These are phyloP conservation scores for Lycaon pictus DNA, from an alignment of 2,113 vertebrate species.

Conservation along the genomic window DNA sequence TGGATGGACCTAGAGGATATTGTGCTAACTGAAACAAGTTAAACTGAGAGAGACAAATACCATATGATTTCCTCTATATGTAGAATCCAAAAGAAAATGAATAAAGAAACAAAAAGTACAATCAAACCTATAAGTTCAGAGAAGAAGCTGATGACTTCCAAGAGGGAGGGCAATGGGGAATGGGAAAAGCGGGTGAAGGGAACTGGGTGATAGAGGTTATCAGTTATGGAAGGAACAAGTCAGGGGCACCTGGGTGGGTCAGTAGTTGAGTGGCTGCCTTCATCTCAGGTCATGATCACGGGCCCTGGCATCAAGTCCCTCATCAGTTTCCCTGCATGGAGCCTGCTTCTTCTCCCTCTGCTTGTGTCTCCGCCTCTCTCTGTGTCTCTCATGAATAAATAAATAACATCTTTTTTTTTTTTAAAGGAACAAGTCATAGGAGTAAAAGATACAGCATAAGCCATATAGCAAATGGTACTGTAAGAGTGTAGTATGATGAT, in stretches of 20 bases:
- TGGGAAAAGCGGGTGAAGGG: neutral
- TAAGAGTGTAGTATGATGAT: neutral
- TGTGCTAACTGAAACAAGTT: neutral
- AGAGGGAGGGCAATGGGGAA: neutral
- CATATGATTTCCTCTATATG: neutral
- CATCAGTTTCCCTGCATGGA: too few species aligned
- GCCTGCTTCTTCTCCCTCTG: too few species aligned
- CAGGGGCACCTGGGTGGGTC: too few species aligned
- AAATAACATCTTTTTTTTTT: too few species aligned
- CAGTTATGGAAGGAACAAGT: neutral
- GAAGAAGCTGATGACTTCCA: neutral
- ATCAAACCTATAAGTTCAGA: neutral
- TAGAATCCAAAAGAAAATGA: neutral
- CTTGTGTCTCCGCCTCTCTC: too few species aligned
- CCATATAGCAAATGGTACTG: neutral
- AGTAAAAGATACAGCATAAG: neutral
- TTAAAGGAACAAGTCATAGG: too few species aligned
- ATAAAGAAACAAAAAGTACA: neutral
- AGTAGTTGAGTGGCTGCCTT: too few species aligned
- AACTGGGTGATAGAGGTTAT: neutral
- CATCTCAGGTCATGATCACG: too few species aligned
- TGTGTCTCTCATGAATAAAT: too few species aligned
- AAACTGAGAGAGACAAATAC: neutral
- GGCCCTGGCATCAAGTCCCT: too few species aligned
- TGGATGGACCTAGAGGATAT: neutral